These are phyloP conservation scores for Rhinoderma darwinii DNA, from an alignment of 2,113 vertebrate species.

Conservation along the genomic window DNA sequence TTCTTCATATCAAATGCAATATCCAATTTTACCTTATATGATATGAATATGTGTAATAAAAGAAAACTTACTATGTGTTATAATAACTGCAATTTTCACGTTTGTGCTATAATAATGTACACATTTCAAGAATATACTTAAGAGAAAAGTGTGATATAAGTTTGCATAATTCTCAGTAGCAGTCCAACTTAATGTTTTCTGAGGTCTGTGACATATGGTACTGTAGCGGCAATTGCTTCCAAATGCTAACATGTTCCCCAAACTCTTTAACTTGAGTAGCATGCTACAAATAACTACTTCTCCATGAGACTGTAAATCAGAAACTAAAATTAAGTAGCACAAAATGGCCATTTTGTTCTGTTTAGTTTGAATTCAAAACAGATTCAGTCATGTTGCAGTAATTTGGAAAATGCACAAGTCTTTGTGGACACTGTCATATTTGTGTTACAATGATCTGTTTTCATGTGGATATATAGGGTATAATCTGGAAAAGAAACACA, in stretches of 20 bases:
- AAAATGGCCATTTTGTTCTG: slow-evolving; percentile 9
- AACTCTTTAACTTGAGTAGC: slow-evolving; percentile 28
- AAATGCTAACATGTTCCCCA: slow-evolving; percentile 32
- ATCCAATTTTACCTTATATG: background rate
- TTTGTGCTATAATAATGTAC: background rate
- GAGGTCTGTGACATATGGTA: background rate
- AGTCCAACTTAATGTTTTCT: background rate
- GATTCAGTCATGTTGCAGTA: slow-evolving; percentile 3
- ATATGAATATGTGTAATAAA: background rate
- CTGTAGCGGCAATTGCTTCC: slow-evolving; percentile 26
- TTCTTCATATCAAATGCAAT: too few species aligned
- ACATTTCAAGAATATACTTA: background rate
- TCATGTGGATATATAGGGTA: background rate
- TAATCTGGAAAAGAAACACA: background rate
- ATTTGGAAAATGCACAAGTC: slow-evolving; percentile 30
- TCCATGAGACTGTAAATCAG: slow-evolving; percentile 30
- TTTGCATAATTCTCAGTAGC: slow-evolving; percentile 3
- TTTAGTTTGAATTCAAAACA: slow-evolving; percentile 32
- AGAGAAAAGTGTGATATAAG: background rate
- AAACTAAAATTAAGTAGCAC: slow-evolving; percentile 19
- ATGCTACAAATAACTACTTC: slow-evolving; percentile 2
- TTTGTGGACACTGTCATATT: background rate
- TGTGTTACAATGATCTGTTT: background rate
- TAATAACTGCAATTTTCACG: background rate
- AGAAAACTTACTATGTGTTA: background rate